phyloP scores from a whole-genome alignment of 2,797 vertebrate species.

The Spizella passerina region DNA sequence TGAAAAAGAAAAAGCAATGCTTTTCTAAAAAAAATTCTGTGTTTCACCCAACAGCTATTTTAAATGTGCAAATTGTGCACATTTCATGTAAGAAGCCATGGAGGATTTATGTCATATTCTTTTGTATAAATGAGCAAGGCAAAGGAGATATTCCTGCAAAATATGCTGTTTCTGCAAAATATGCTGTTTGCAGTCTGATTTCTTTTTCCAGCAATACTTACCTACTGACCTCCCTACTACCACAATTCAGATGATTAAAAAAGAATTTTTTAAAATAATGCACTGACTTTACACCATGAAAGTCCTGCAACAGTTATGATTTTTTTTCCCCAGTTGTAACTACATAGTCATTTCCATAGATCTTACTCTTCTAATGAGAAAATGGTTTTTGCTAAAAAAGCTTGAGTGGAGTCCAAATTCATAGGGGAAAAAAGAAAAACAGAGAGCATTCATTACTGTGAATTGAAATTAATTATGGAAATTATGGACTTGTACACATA shows the following conservation, averaged over 20 bases:
- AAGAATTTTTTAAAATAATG: neutral
- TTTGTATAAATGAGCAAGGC: neutral
- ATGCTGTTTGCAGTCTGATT: neutral
- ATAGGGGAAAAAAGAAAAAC: neutral
- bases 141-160: neutral
- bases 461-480: neutral
- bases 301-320: neutral
- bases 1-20: neutral
- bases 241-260: neutral
- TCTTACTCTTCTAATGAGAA: neutral
- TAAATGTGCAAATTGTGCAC: neutral
- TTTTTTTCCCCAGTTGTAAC: neutral
- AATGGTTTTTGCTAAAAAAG: neutral
- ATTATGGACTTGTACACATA: neutral
- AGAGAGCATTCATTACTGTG: neutral
- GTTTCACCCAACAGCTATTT: neutral
- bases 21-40: neutral
- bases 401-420: neutral
- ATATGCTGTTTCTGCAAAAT: neutral
- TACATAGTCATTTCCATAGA: neutral
- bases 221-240: neutral
- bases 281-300: neutral
- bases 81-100: neutral
- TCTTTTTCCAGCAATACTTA: neutral
- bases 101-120: neutral